A percentile compares a stretch with the other conserved stretches of the same genome.
phyloP scores from a whole-genome alignment of 2,797 vertebrate species.

The Salmo trutta region DNA sequence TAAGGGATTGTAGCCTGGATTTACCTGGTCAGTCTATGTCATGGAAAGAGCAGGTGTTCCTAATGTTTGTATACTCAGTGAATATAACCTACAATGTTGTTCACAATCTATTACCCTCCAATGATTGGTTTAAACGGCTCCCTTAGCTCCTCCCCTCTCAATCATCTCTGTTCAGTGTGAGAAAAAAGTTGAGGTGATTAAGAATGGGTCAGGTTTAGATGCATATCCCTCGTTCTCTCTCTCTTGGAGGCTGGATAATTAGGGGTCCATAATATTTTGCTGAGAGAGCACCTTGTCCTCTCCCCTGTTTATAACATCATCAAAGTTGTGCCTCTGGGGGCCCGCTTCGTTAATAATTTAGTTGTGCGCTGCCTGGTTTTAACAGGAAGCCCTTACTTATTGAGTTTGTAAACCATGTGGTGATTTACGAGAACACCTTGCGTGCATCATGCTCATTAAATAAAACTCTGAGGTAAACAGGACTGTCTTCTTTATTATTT shows the following conservation, averaged over 20 bases:
- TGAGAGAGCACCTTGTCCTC: constrained; percentile 98
- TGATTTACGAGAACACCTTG: constrained; percentile 98
- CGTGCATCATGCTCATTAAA: constrained; percentile 93
- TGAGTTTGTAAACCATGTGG: constrained; percentile 97
- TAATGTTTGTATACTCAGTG: no score
- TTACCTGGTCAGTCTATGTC: no score
- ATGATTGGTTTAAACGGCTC: neutral
- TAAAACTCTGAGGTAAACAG: constrained; percentile 81
- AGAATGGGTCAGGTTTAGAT: constrained; percentile 81
- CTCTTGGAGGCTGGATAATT: constrained; percentile 92
- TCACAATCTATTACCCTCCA: neutral
- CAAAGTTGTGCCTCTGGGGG: constrained; percentile 98
- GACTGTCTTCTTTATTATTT: neutral
- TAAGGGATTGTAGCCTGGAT: no score
- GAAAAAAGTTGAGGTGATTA: neutral
- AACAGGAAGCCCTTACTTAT: constrained; percentile 89
- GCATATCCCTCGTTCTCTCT: constrained; percentile 69
- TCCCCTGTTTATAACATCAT: constrained; percentile 90
- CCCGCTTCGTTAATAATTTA: constrained; percentile 97
- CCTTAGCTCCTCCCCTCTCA: neutral
- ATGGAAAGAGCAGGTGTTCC: no score
- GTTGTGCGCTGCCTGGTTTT: constrained; percentile 89
- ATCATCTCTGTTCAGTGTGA: neutral
- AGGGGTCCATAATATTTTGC: constrained; percentile 95
- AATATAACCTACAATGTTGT: neutral